Evolutionary conservation across 2,888 invertebrate genomes (phyloP).

Genomic region (Empis stercorea): DNA sequence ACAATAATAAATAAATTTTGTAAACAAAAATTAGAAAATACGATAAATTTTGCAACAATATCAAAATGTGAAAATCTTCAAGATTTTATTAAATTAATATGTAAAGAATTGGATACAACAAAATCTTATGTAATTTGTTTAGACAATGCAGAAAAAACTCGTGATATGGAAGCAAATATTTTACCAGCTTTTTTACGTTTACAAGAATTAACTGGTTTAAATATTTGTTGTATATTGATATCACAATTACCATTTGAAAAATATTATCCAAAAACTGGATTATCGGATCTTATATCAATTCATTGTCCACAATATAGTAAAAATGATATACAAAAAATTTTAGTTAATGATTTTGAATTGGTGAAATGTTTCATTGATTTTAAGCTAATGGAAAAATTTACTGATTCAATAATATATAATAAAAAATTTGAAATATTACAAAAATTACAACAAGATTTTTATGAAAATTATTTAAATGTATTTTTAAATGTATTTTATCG

Average conservation of each 20-base stretch:
- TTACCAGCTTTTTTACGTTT: slow-evolving; percentile 59
- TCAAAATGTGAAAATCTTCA: slow-evolving; percentile 55
- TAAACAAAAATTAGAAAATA: slow-evolving; percentile 28
- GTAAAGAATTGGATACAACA: slow-evolving; percentile 18
- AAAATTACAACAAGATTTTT: slow-evolving; percentile 40
- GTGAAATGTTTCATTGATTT: slow-evolving; percentile 19
- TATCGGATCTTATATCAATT: slow-evolving; percentile 56
- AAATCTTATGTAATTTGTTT: slow-evolving; percentile 53
- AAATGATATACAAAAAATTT: slow-evolving; percentile 46
- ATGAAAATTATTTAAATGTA: slow-evolving; percentile 65
- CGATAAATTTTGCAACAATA: slow-evolving; percentile 26
- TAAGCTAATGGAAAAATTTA: slow-evolving; percentile 32
- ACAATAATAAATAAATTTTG: slow-evolving; percentile 51
- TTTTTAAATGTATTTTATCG: slow-evolving; percentile 74
- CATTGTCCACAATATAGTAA: slow-evolving; percentile 72
- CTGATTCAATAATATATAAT: background rate
- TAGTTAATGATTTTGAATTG: slow-evolving; percentile 31
- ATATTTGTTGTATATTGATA: slow-evolving; percentile 62
- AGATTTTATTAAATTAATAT: slow-evolving; percentile 47
- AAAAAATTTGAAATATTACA: slow-evolving; percentile 17
- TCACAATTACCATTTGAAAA: slow-evolving; percentile 73
- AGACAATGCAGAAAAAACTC: slow-evolving; percentile 68
- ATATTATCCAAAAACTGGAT: slow-evolving; percentile 55
- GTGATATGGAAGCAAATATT: slow-evolving; percentile 60
- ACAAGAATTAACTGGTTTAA: slow-evolving; percentile 55